Evolutionary conservation across 2,113 vertebrate species (phyloP), one percentile per base, ranked within the genome.

Genomic region (Rhineura floridana): DNA sequence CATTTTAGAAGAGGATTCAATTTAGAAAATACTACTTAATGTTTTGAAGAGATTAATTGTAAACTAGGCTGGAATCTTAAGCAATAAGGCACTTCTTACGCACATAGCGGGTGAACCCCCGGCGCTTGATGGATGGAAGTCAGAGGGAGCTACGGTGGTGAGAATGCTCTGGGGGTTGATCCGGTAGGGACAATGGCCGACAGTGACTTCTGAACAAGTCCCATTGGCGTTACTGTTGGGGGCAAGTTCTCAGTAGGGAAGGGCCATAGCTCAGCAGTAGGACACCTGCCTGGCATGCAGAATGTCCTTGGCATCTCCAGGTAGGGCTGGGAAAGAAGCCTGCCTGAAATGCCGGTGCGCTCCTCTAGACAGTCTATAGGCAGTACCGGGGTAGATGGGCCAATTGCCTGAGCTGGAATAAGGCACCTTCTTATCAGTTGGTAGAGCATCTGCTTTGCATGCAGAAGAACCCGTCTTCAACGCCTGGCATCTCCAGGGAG

Each of bases 1-100:
- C 91, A 88, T 94, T 93, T 80, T 28, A 84, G 84, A 89, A 85
- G 90, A 62, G 90, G 83, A 85, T 83, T 72, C 25, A 39, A 70
- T 44, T 84, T 91, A 39, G 36, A 80, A 48, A 93, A 90, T 59
- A 85, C 88, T 81, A 91, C 86, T 86, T 83, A 94, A 91, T 86
- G 85, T 70, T 87, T 69, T 3, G 75, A 67, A 85, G 88, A 87
- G 89, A 93, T 82, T 86, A 72, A 82, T 77, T 75, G 69, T 90
- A 91, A 91, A 83, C 90, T 23, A 25, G 6, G 90, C 69, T 87
- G 75, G 83, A 87, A 83, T 91, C 72, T 44, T 65, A 62, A 91
- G 42, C 80, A 88, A 48, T 44, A 46, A 2, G 23, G 48, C 42
- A 33, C 8, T 81, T 39, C 36, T 69, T 50, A 69, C 23, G 30